Evolutionary conservation across 2,797 vertebrate genomes (phyloP).

Genomic region (Neoniphon sammara): DNA sequence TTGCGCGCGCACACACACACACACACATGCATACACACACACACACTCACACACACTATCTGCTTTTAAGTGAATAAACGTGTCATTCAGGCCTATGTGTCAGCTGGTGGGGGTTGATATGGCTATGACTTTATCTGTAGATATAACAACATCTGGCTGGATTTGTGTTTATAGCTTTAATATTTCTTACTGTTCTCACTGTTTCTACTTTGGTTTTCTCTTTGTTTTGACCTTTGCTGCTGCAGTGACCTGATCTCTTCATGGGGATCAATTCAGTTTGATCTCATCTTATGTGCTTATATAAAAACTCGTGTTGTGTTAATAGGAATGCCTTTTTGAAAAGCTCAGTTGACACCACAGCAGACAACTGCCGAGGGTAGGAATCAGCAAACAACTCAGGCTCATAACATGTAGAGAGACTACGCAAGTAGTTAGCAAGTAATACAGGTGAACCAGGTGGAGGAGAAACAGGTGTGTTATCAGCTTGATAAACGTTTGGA

Average conservation of each 20-base stretch:
- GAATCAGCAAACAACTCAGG: too few relatives aligned
- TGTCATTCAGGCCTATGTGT: conserved; percentile 30
- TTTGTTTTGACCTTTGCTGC: not conserved
- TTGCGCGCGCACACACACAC: not conserved
- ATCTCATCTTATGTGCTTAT: too few relatives aligned
- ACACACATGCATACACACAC: not conserved
- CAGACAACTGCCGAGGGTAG: too few relatives aligned
- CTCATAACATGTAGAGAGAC: too few relatives aligned
- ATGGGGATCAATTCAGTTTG: not conserved
- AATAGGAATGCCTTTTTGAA: too few relatives aligned
- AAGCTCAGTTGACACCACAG: too few relatives aligned
- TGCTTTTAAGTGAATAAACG: conserved; percentile 28
- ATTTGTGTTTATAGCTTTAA: conserved; percentile 5
- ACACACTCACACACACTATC: not conserved
- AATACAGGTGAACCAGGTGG: too few relatives aligned
- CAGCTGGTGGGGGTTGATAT: conserved; percentile 23
- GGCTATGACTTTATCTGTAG: conserved; percentile 35
- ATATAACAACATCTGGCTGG: conserved; percentile 9
- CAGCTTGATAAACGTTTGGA: too few relatives aligned
- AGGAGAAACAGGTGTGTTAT: too few relatives aligned
- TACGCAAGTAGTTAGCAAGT: too few relatives aligned
- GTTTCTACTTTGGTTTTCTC: not conserved
- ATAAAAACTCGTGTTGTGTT: too few relatives aligned
- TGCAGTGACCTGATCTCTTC: conserved; percentile 1
- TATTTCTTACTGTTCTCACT: not conserved